A percentile compares a stretch with the other conserved stretches of the same genome.
Conservation (phyloP, 2,888 invertebrate species). For the Lordiphosa fenestrarum region DNA sequence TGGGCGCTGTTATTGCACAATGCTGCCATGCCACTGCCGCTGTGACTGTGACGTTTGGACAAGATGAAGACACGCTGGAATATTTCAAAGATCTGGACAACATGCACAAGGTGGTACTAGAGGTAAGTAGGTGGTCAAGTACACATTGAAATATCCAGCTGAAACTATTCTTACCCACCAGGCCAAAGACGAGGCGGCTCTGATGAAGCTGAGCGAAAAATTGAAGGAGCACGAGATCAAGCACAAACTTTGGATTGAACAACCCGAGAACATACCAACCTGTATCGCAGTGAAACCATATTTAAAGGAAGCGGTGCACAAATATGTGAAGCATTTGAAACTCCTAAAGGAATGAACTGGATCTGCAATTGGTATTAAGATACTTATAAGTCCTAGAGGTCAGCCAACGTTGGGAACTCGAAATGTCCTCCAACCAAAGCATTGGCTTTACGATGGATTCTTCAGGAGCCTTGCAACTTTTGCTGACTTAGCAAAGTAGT, state of each 20-base stretch:
- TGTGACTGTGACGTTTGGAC: slow-evolving; percentile 82
- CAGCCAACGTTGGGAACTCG: too few relatives aligned
- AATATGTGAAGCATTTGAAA: slow-evolving; percentile 92
- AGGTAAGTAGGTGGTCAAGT: slow-evolving; percentile 82
- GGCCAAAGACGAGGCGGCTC: slow-evolving; percentile 88
- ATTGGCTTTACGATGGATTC: too few relatives aligned
- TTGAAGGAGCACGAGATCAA: slow-evolving; percentile 87
- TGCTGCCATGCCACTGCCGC: slow-evolving; percentile 94
- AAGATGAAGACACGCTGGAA: slow-evolving; percentile 88
- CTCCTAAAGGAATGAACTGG: slow-evolving; percentile 79
- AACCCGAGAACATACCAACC: slow-evolving; percentile 97
- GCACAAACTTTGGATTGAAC: slow-evolving; percentile 97
- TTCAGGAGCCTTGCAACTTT: too few relatives aligned
- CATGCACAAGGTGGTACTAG: slow-evolving; percentile 98
- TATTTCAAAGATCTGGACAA: slow-evolving; percentile 93
- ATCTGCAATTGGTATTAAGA: not conserved
- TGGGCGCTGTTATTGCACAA: slow-evolving; percentile 95
- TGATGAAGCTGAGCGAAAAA: slow-evolving; percentile 85
- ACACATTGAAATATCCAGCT: not conserved
- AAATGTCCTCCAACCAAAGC: too few relatives aligned
- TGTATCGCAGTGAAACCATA: slow-evolving; percentile 97
- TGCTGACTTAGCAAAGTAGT: too few relatives aligned
- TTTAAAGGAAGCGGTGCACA: slow-evolving; percentile 90
- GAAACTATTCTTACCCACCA: slow-evolving; percentile 77
- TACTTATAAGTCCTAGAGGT: too few relatives aligned